Evolutionary conservation across 1,140 invertebrate species (phyloP).

Genomic region (Drosophila pseudoobscura): DNA sequence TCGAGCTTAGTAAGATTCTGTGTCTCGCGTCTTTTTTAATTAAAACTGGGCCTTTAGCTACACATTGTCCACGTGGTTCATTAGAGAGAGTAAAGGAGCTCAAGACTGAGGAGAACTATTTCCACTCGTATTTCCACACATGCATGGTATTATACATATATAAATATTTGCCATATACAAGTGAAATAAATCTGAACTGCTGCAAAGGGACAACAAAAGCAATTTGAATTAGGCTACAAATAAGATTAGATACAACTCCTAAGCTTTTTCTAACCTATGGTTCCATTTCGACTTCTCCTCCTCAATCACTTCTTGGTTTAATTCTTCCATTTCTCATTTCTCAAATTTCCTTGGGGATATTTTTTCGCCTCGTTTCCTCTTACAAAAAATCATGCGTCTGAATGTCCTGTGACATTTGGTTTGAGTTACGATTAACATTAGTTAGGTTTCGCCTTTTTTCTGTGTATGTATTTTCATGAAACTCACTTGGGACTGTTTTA

Average conservation of each 20-base stretch:
- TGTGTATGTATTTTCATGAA: slow-evolving; percentile 21
- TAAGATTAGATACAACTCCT: slow-evolving; percentile 69
- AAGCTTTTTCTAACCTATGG: slow-evolving; percentile 74
- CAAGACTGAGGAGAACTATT: slow-evolving; percentile 40
- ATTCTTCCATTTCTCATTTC: background rate
- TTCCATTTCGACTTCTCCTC: slow-evolving; percentile 34
- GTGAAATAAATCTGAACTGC: slow-evolving; percentile 39
- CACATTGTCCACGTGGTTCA: slow-evolving; percentile 41
- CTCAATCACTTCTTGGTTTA: slow-evolving; percentile 25
- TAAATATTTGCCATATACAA: slow-evolving; percentile 50
- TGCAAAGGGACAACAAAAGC: slow-evolving; percentile 66
- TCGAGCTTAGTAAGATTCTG: slow-evolving; percentile 43
- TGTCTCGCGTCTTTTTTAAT: slow-evolving; percentile 25
- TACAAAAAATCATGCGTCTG: slow-evolving; percentile 36
- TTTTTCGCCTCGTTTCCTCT: slow-evolving; percentile 1
- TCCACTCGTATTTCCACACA: slow-evolving; percentile 25
- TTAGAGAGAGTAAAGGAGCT: slow-evolving; percentile 52
- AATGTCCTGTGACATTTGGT: slow-evolving; percentile 35
- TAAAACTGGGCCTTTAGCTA: slow-evolving; percentile 58
- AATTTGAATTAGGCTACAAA: slow-evolving; percentile 74
- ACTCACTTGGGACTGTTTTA: slow-evolving; percentile 63
- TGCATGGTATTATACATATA: slow-evolving; percentile 35
- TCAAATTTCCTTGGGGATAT: background rate
- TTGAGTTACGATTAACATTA: slow-evolving; percentile 33
- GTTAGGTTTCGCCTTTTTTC: slow-evolving; percentile 2